These are phyloP conservation scores for Mycogona germanica DNA, from an alignment of 2,888 invertebrate genomes.

Conservation along the genomic window DNA sequence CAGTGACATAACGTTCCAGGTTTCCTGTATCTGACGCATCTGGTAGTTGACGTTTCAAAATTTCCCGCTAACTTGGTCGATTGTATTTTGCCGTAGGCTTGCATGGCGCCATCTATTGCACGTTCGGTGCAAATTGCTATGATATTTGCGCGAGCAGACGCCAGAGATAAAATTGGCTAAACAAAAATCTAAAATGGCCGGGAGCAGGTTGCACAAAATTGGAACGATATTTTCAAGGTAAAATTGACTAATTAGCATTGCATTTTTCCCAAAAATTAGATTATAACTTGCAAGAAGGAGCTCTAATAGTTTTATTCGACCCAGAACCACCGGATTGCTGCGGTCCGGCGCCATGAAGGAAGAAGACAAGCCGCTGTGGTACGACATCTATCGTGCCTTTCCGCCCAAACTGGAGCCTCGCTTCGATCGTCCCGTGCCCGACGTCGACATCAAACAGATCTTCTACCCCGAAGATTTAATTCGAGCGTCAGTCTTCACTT, in stretches of 20 bases:
- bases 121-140: too few relatives aligned
- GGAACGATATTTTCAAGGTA: constrained; percentile 16
- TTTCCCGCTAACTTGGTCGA: too few relatives aligned
- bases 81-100: too few relatives aligned
- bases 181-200: constrained; percentile 17
- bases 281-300: neutral
- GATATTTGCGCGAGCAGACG: too few relatives aligned
- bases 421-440: constrained; percentile 52
- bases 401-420: constrained; percentile 76
- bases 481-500: constrained; percentile 58
- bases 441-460: constrained; percentile 49
- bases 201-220: constrained; percentile 13
- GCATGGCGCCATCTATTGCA: too few relatives aligned
- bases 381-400: constrained; percentile 76
- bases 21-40: too few relatives aligned
- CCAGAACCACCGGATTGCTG: constrained; percentile 63
- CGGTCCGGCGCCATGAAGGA: constrained; percentile 62
- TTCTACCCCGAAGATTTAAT: constrained; percentile 72
- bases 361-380: constrained; percentile 85
- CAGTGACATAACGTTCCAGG: too few relatives aligned
- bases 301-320: neutral
- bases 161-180: too few relatives aligned
- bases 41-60: too few relatives aligned
- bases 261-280: neutral
- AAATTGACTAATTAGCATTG: neutral